Base-by-base conservation (phyloP, 2,113 vertebrate genomes). In the Corydoras sp. region DNA sequence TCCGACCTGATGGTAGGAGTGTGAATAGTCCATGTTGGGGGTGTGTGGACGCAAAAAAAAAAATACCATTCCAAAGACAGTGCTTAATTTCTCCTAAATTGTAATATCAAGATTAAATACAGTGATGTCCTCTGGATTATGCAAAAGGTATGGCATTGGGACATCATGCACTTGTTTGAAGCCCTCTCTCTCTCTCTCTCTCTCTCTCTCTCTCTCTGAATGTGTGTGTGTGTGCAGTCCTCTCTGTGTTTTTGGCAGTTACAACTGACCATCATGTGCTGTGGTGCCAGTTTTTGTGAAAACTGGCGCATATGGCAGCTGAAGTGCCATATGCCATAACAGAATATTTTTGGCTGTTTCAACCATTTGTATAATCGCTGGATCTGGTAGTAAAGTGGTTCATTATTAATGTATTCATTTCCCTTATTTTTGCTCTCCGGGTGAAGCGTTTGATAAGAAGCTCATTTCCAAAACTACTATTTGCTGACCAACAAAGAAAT, bases 271-370 rank as follows among this genome's bases (percentile, higher is more conserved):
- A 93, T 93, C 91, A 88, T 93, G 87, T 80, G 92, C 89, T 86
- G 92, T 90, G 88, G 90, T 95, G 95, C 94, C 95, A 98, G 91
- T 95, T 96, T 94, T 90, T 90, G 93, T 96, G 94, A 96, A 97
- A 94, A 96, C 93, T 93, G 92, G 92, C 93, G 91, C 95, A 98
- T 98, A 98, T 97, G 95, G 93, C 95, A 93, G 92, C 93, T 93
- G 92, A 96, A 96, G 94, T 91, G 93, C 95, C 95, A 98, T 98
- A 98, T 99, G 96, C 94, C 94, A 77, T 92, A 80, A 88, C 92
- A 92, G 93, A 96, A 94, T 88, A 91, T 93, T 89, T 91, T 91
- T 94, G 92, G 92, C 92, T 89, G 90, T 92, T 93, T 92, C 91
- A 91, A 92, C 91, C 93, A 91, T 93, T 92, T 90, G 92, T 93